Base-by-base conservation (phyloP, 2,888 invertebrate species). In the Limenitis camilla region DNA sequence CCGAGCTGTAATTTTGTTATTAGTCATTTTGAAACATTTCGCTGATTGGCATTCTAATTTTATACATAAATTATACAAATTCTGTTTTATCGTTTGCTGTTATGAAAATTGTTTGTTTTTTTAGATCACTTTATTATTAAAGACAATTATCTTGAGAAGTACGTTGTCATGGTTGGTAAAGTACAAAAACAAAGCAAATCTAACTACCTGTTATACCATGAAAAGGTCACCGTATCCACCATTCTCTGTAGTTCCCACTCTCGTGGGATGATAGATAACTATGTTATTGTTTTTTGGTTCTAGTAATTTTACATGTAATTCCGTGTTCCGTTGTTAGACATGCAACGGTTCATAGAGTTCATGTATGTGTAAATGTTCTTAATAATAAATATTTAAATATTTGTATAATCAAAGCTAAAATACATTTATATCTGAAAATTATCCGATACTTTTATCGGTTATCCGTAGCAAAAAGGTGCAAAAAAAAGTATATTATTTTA, bases 261-360 rank as follows among this genome's bases (percentile, higher is more conserved):
- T 38, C 66, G 65, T 67, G 67, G 63, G 68, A 68, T 46, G 44
- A 42, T 35, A 40, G 39, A 53, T 54, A 61, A 52, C 48, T 55
- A 53, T 41, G 60, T 54, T 43, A 66, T 68, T 64, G 66, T 65
- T 61, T 60, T 59, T 60, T 53, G 33, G 8, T 49, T 47, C 41
- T 39, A 50, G 50, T 35, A 38, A 50, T 53, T 56, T 50, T 56
- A 44, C 36, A 53, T 35, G 52, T 52, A 53, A 56, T 49, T 56
- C 52, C 52, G 48, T 50, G 48, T 56, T 50, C 57, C 52, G 53
- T 49, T 50, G 56, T 46, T 47, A 29, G 35, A 38, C 30, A 11
- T 31, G 40, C 31, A 53, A 56, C 56, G 40, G 53, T 56, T 49
- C 36, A 30, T n/a, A 30, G 4, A 6, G 29, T 27, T 5, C 40